Evolutionary conservation across 1,140 invertebrate genomes (phyloP), one percentile per base, ranked within the genome.

Genomic region (Eumaeus atala): DNA sequence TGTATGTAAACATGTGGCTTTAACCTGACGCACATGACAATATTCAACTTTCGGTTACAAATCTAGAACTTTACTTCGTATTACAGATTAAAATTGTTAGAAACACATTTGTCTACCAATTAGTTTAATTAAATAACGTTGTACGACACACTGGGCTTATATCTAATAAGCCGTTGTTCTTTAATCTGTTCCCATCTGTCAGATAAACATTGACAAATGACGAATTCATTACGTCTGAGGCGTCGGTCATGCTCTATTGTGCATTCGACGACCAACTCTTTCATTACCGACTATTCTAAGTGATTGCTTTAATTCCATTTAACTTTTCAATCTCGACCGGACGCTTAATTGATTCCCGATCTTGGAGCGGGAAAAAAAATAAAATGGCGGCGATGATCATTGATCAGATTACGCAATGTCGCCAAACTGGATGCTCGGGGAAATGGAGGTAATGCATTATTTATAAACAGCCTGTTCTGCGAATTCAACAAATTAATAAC

Each of bases 391-490:
- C 66, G 72, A 69, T 72, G 72, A 81, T 74, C 76, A 82, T 77
- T 85, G 80, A 79, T 79, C 74, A 83, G 73, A 84, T 84, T 81
- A 81, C 78, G 72, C 72, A 79, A 84, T 85, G 79, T 70, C 67
- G 73, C 77, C 67, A 67, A 77, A 84, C 80, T 77, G 83, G 83
- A 84, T 79, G 65, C 62, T 63, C 52, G 59, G 62, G 68, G 73
- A 74, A 77, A 70, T 75, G 71, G 67, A 74, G 73, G 72, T 70
- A 69, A 78, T 84, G 69, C 72, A 78, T 85, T 80, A 83, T 85
- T 78, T 78, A 83, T 85, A 61, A 77, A 72, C 67, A 67, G 49
- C 33, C 10, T 54, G 53, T 68, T 60, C 63, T 35, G 55, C 55
- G 59, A 65, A 68, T 44, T 57, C 56, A 58, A 56, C 51, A 44